Percentiles rank a stretch among this genome's conserved stretches.
Evolutionary conservation across 2,113 vertebrate genomes (phyloP).

Genomic region (Marmota flaviventris): DNA sequence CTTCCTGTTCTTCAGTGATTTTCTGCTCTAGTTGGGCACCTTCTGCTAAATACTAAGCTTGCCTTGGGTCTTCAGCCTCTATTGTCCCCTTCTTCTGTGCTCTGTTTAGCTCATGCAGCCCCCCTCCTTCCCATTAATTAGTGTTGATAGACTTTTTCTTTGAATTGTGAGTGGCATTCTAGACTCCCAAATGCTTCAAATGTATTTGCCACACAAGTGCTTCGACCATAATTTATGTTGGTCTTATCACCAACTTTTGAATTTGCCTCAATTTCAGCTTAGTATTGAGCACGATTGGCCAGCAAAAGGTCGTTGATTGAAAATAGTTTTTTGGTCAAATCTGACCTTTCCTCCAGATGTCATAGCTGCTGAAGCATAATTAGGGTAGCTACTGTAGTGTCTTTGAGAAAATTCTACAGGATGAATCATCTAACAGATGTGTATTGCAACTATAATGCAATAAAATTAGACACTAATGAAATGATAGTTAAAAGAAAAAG

Average conservation of each 20-base stretch:
- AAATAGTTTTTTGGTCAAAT: neutral
- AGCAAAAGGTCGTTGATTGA: neutral
- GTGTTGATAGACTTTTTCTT: neutral
- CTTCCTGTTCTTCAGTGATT: neutral
- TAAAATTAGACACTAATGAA: neutral
- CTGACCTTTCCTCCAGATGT: neutral
- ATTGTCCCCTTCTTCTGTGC: neutral
- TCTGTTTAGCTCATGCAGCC: neutral
- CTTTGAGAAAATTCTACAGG: conserved; percentile 10
- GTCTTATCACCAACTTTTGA: neutral
- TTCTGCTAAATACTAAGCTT: neutral
- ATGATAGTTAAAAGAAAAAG: neutral
- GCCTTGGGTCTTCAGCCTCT: neutral
- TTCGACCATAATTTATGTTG: neutral
- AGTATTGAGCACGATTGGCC: neutral
- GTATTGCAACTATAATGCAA: neutral
- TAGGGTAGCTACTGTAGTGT: neutral
- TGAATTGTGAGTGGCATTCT: neutral
- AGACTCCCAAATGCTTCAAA: neutral
- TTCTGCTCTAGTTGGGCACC: neutral
- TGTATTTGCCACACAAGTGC: neutral
- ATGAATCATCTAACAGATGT: neutral
- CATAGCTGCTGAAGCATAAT: neutral
- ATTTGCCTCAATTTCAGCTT: neutral
- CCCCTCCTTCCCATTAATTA: neutral